Evolutionary conservation across 2,113 vertebrate genomes (phyloP).

Genomic region (Pampusana beccarii): DNA sequence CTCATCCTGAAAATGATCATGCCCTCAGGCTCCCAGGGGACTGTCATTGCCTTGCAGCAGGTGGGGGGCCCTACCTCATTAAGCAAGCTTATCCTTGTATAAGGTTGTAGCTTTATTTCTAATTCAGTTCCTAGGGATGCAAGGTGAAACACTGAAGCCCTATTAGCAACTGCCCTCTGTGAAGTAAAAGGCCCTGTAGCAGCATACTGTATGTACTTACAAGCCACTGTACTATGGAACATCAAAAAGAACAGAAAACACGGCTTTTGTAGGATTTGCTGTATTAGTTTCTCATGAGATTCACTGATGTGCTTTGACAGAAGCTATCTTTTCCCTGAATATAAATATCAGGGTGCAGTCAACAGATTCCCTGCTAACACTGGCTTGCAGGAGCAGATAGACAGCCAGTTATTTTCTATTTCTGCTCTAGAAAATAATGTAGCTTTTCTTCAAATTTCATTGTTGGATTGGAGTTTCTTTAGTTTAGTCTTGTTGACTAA

Average conservation of each 20-base stretch:
- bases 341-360: neutral
- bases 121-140: neutral
- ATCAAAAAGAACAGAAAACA: neutral
- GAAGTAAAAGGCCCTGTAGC: neutral
- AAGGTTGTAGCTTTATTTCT: neutral
- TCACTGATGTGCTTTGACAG: neutral
- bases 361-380: fast-evolving
- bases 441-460: neutral
- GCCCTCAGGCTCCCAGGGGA: neutral
- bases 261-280: neutral
- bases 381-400: neutral
- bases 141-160: neutral
- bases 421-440: neutral
- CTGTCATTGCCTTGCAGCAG: neutral
- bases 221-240: neutral
- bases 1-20: neutral
- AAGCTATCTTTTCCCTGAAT: neutral
- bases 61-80: neutral
- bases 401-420: neutral
- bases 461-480: neutral
- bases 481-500: neutral
- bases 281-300: neutral
- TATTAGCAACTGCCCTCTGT: neutral
- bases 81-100: neutral
- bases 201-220: neutral